These are phyloP conservation scores for Pocota personata DNA, from an alignment of 2,888 invertebrate genomes.

Conservation along the genomic window DNA sequence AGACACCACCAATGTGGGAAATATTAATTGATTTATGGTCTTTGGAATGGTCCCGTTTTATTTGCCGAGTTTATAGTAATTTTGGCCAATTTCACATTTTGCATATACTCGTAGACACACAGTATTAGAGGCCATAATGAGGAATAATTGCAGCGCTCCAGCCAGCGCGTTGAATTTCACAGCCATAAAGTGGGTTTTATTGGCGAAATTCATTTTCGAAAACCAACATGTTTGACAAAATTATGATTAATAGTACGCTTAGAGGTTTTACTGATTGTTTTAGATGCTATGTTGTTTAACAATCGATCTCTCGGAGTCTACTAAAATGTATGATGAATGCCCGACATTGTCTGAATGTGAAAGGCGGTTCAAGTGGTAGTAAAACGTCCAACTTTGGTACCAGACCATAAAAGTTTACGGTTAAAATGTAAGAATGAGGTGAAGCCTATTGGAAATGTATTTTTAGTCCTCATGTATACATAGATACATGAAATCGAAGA, in stretches of 20 bases:
- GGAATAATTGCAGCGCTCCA: constrained; percentile 9
- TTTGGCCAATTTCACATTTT: constrained; percentile 30
- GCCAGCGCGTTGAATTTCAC: not conserved
- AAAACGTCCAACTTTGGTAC: not conserved
- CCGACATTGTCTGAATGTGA: not conserved
- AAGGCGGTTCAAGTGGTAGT: not conserved
- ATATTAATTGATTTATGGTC: constrained; percentile 19
- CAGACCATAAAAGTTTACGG: not conserved
- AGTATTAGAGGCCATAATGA: constrained; percentile 1
- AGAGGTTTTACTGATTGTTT: not conserved
- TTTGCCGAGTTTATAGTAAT: not conserved
- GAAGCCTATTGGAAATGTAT: not conserved
- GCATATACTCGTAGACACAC: not conserved
- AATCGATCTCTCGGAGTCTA: not conserved
- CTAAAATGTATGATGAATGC: not conserved
- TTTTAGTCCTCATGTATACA: no score
- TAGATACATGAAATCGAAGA: no score
- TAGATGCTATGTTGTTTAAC: not conserved
- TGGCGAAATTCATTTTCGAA: not conserved
- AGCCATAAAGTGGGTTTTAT: not conserved
- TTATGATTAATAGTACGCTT: not conserved
- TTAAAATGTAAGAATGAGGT: not conserved
- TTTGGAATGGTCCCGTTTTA: not conserved
- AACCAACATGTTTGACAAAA: not conserved
- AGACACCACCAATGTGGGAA: constrained; percentile 32